Evolutionary conservation across 2,888 invertebrate species (phyloP), one percentile per base, ranked within the genome.

Genomic region (Sphecodes monilicornis): DNA sequence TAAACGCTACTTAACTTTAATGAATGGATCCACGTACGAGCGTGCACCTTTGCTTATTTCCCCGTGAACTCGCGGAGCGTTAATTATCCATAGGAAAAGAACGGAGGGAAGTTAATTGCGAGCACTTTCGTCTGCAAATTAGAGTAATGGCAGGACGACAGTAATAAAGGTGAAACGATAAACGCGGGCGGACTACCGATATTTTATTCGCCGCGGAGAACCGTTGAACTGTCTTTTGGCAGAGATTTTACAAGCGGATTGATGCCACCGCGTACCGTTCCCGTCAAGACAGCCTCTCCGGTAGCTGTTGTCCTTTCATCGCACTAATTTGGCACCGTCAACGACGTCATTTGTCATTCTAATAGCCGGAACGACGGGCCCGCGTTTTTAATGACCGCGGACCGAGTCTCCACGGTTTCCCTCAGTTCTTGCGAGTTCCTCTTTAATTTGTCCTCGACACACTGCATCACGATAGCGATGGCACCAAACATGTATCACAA

Each of bases 311-410:
- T 88, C 90, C 92, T 92, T 92, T 92, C 93, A 91, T 92, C 93
- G 91, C 80, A 86, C 93, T 93, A 94, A 93, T 94, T 94, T 94
- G 92, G 94, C 93, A 92, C 91, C 92, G 93, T 94, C 94, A 93
- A 93, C 93, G 92, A 91, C 89, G 91, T 92, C 92, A 93, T 94
- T 93, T 93, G 93, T 94, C 94, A 94, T 93, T 93, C 93, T 94
- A 93, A 93, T 93, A 91, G 92, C 91, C 91, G 91, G 90, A 92
- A 92, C 92, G 90, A 90, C 90, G 91, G 70, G 76, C 82, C 85
- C 86, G 86, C 87, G 90, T 90, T 92, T 93, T 93, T 92, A 93
- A 93, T 92, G 93, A 92, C 90, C 84, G 74, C 76, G 83, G 86
- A 76, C 73, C 78, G 71, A 66, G 39, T 50, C 80, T 72, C 39